phyloP scores from a whole-genome alignment of 1,140 invertebrate genomes.

The Zaprionus taronus region DNA sequence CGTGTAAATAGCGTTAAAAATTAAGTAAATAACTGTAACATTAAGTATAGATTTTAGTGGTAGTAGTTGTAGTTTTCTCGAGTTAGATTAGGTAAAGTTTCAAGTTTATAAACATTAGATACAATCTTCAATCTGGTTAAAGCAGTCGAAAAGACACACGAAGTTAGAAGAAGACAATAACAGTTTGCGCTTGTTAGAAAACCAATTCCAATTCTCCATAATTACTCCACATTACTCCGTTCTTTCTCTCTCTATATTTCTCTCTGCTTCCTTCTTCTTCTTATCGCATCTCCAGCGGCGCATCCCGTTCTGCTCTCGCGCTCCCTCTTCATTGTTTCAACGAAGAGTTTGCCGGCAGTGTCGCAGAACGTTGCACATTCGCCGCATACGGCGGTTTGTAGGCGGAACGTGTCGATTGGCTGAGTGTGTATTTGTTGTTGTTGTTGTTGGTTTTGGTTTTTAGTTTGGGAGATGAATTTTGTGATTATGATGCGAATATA shows the following conservation, averaged over 20 bases:
- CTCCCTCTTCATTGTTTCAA: constrained; percentile 68
- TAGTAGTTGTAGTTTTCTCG: constrained; percentile 31
- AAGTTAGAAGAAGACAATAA: constrained; percentile 25
- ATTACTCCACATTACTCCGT: not conserved
- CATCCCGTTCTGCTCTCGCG: constrained; percentile 4
- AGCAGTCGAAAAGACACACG: constrained; percentile 22
- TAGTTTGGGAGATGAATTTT: constrained; percentile 37
- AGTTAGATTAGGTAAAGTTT: constrained; percentile 2
- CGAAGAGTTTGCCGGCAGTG: constrained; percentile 88
- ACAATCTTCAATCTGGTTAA: constrained; percentile 35
- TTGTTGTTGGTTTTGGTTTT: constrained; percentile 21
- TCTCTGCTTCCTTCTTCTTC: not conserved
- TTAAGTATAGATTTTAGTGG: constrained; percentile 57
- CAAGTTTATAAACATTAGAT: constrained; percentile 53
- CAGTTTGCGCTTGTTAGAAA: constrained; percentile 22
- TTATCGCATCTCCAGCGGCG: not conserved
- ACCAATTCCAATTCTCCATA: constrained; percentile 12
- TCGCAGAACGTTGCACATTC: constrained; percentile 88
- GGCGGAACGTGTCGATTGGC: constrained; percentile 89
- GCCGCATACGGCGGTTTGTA: constrained; percentile 88
- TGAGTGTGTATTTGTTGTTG: constrained; percentile 37
- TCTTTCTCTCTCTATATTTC: constrained; percentile 1
- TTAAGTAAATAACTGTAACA: constrained; percentile 18
- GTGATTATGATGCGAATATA: constrained; percentile 28
- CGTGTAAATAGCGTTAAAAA: constrained; percentile 55